Conservation (phyloP, 2,113 vertebrate genomes). For the Eurystomus gularis region DNA sequence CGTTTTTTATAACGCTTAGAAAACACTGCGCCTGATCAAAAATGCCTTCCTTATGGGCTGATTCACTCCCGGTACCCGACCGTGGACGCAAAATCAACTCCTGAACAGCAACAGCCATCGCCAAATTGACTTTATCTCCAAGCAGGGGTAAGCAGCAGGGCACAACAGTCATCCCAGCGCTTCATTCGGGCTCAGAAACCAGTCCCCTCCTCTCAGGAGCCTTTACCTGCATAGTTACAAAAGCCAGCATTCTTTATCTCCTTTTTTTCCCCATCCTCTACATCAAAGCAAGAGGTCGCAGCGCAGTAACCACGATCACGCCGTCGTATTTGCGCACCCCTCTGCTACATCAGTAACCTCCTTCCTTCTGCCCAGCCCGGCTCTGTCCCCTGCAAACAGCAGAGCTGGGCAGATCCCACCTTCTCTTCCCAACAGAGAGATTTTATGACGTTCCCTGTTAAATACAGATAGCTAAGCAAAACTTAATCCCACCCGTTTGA, state of each 20-base stretch:
- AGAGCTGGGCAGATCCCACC: background rate
- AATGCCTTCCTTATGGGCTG: background rate
- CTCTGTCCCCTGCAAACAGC: background rate
- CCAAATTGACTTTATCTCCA: fast-evolving
- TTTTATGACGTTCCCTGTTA: background rate
- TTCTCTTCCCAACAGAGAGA: background rate
- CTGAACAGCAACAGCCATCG: background rate
- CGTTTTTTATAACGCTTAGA: background rate
- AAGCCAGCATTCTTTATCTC: background rate
- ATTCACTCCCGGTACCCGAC: background rate
- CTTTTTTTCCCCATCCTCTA: background rate
- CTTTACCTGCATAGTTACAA: fast-evolving
- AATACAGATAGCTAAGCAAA: background rate
- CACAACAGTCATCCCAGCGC: background rate
- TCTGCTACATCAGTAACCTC: background rate
- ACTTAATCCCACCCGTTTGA: background rate
- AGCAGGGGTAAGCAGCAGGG: background rate
- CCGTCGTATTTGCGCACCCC: no score
- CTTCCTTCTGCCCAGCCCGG: background rate
- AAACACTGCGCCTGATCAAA: slow-evolving; percentile 16
- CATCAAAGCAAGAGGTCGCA: background rate
- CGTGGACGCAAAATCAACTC: background rate
- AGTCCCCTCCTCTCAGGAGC: fast-evolving
- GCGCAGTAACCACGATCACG: background rate
- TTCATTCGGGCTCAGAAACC: background rate